These are phyloP conservation scores for Goniozus legneri DNA, from an alignment of 1,140 invertebrate species.

Conservation along the genomic window DNA sequence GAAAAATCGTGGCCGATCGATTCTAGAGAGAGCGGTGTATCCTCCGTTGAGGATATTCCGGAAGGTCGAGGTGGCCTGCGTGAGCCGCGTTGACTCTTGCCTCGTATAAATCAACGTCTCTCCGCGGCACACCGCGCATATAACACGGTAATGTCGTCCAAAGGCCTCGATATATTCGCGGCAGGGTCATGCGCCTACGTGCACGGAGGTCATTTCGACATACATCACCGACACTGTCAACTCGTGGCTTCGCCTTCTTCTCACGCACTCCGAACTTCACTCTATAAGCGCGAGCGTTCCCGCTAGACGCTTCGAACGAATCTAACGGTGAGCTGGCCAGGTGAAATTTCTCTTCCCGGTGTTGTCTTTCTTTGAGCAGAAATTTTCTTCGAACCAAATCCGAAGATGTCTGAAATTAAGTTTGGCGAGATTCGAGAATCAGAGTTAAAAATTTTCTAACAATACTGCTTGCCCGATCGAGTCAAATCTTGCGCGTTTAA, in stretches of 20 bases:
- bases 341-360: no score
- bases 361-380: no score
- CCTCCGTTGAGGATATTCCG: conserved; percentile 1
- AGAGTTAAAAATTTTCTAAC: no score
- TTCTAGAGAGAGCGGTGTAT: background rate
- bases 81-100: conserved; percentile 13
- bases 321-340: no score
- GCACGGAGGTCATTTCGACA: conserved; percentile 21
- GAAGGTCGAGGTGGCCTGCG: conserved; percentile 12
- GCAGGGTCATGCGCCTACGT: conserved; percentile 19
- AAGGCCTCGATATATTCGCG: conserved; percentile 27
- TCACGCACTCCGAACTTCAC: background rate
- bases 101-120: conserved; percentile 39
- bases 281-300: background rate
- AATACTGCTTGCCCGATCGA: no score
- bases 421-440: no score
- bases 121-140: conserved; percentile 25
- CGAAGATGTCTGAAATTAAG: no score
- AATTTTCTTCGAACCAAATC: no score
- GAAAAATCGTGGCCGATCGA: background rate
- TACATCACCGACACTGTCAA: conserved; percentile 21
- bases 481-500: background rate
- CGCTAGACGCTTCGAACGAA: no score
- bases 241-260: background rate
- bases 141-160: conserved; percentile 26